Base-by-base conservation (phyloP, 2,888 invertebrate species). In the Drosophila heteroneura region DNA sequence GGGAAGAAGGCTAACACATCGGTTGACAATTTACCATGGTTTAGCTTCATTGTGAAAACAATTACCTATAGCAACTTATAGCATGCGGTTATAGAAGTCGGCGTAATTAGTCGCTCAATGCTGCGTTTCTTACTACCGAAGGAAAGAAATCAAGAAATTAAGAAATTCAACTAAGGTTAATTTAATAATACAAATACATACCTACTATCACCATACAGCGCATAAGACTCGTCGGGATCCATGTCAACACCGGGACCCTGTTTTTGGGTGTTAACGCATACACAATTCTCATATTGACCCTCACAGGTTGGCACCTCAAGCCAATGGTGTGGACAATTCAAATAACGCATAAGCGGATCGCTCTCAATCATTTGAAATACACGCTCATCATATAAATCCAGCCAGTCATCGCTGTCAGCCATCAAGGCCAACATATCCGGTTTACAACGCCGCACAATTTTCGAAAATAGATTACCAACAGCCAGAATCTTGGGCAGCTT, bases 401-500 rank as follows among this genome's bases (percentile, higher is more conserved):
- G 12, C 85, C 90, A 61, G 6, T 10, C 66, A 22, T 58, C 59
- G 19, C 32, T 60, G 6, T 74, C 69, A 54, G 58, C 62, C 16
- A 22, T 61, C 4, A 82, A 3, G 10, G 52, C 2, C 7, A 69
- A 7, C 7, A 88, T 32, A 3, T 78, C 41, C 4, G 85, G 77
- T n/a, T 65, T 54, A 70, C 75, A 7, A 35, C 76, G 53, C 0
- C 56, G 35, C 52, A 75, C 63, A 58, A 86, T 71, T 39, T 70
- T 72, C 0, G 28, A 33, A 19, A 92, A 47, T 2, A 84, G 60
- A 4, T 33, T 0, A 76, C 95, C 95, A 28, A 94, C 83, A 22
- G 93, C 92, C 65, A 92, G 85, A n/a, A 85, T 86, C 10, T 93
- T 92, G 47, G 93, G 92, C 74, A 94, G 94, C 77, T 94, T 94